Conservation (phyloP, 2,888 invertebrate genomes). For the Cartodere bifasciata region DNA sequence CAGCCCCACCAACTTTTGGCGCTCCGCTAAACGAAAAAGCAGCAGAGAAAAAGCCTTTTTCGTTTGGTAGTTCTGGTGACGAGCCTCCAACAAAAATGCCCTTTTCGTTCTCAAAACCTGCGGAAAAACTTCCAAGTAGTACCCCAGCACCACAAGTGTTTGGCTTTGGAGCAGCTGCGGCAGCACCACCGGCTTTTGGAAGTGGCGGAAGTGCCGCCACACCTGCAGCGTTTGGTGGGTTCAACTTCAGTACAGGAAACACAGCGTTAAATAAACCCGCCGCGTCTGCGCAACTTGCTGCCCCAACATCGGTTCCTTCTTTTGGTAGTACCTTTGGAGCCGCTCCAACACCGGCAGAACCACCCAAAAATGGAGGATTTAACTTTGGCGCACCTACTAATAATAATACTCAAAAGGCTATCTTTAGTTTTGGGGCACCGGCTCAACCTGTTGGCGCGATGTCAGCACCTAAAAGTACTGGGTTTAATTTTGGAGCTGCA, state of each 20-base stretch:
- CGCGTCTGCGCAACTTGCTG: too few relatives aligned
- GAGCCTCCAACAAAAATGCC: too few relatives aligned
- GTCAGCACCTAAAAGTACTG: constrained; percentile 9
- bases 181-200: constrained; percentile 8
- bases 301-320: not conserved
- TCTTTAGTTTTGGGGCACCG: constrained; percentile 24
- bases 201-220: constrained; percentile 6
- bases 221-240: constrained; percentile 12
- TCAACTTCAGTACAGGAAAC: constrained; percentile 8
- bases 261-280: too few relatives aligned
- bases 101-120: too few relatives aligned
- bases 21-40: too few relatives aligned
- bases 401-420: constrained; percentile 21
- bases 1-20: too few relatives aligned
- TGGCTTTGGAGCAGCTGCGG: too few relatives aligned
- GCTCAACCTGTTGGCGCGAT: constrained; percentile 1
- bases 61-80: too few relatives aligned
- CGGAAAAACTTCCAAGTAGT: too few relatives aligned
- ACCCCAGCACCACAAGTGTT: too few relatives aligned
- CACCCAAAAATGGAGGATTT: constrained; percentile 23
- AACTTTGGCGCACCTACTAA: constrained; percentile 23
- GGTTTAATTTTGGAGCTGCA: constrained; percentile 29
- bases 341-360: not conserved
- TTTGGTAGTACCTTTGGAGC: not conserved
- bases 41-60: too few relatives aligned